Conservation (phyloP, 2,113 vertebrate genomes). For the Paraplagusia blochii region DNA sequence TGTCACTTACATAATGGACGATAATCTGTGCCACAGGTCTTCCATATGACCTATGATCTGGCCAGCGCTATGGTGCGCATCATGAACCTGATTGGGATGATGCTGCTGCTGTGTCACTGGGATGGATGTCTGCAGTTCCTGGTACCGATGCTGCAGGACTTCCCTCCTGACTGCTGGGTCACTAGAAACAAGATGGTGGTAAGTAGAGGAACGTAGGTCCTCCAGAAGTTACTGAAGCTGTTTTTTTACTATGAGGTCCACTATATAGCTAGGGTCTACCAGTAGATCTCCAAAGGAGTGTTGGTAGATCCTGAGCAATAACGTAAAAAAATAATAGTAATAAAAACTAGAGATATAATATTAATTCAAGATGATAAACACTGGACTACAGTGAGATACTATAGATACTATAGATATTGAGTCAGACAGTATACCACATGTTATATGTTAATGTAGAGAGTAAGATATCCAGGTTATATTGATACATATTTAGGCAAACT, state of each 20-base stretch:
- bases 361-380: too few species aligned
- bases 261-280: too few species aligned
- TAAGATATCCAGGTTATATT: too few species aligned
- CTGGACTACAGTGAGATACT: too few species aligned
- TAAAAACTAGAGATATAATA: too few species aligned
- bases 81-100: constrained; percentile 97
- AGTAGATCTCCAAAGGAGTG: too few species aligned
- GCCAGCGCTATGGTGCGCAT: constrained; percentile 96
- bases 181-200: constrained; percentile 98
- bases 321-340: too few species aligned
- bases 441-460: too few species aligned
- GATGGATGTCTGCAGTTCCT: constrained; percentile 98
- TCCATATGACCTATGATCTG: constrained; percentile 99
- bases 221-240: not conserved
- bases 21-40: constrained; percentile 81
- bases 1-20: constrained; percentile 35
- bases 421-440: too few species aligned
- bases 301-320: too few species aligned
- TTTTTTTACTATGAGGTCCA: not conserved
- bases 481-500: too few species aligned
- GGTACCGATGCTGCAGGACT: constrained; percentile 98
- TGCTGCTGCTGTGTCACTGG: constrained; percentile 98
- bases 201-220: constrained; percentile 60
- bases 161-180: constrained; percentile 94
- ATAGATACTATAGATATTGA: too few species aligned